phyloP scores from a whole-genome alignment of 2,113 vertebrate genomes.

The Nyctereutes procyonoides region DNA sequence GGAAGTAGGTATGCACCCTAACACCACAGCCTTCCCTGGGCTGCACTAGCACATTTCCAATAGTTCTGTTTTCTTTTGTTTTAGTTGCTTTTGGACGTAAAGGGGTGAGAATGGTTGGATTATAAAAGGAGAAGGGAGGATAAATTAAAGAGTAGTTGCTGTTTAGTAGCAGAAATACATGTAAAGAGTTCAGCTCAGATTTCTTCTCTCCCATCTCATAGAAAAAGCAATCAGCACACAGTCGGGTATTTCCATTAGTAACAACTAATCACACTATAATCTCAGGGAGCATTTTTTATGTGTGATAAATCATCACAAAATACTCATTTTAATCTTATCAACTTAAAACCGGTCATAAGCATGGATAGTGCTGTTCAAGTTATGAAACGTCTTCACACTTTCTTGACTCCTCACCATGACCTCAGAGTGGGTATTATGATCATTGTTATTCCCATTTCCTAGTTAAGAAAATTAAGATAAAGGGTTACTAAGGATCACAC shows the following conservation, averaged over 20 bases:
- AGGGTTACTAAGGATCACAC: not conserved
- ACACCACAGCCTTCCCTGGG: not conserved
- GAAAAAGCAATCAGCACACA: not conserved
- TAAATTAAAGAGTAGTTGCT: not conserved
- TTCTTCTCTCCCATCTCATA: not conserved
- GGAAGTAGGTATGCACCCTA: not conserved
- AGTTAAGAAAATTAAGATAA: not conserved
- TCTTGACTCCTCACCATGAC: not conserved
- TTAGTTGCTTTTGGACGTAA: not conserved
- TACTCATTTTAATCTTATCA: not conserved
- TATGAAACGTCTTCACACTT: not conserved
- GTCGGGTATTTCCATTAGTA: not conserved
- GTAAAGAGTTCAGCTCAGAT: not conserved
- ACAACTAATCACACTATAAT: not conserved
- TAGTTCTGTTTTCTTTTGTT: not conserved
- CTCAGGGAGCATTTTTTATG: not conserved
- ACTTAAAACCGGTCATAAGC: not conserved
- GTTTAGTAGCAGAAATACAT: not conserved
- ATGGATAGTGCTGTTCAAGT: not conserved
- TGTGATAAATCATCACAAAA: conserved; percentile 2
- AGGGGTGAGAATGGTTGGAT: not conserved
- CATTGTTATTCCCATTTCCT: not conserved
- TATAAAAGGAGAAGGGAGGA: not conserved
- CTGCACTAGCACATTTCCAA: not conserved
- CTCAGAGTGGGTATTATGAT: not conserved